Evolutionary conservation across 2,113 vertebrate species (phyloP).

Genomic region (Corynorhinus townsendii): DNA sequence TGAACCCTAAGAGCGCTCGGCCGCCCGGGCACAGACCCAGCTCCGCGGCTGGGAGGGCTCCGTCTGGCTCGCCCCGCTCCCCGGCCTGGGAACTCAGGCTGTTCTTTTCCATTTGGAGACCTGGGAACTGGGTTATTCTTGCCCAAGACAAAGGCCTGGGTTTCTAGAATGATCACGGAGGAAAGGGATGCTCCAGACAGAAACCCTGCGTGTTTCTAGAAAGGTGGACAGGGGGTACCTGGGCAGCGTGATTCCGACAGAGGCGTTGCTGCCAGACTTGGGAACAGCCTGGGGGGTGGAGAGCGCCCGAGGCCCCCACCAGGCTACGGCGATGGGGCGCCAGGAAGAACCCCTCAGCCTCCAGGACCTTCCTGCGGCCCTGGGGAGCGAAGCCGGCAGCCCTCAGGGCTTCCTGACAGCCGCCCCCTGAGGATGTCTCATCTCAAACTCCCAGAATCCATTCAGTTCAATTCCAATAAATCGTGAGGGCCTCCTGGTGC

Average conservation of each 20-base stretch:
- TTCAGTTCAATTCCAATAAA: not conserved
- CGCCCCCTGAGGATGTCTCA: not conserved
- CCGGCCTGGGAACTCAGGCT: constrained; percentile 7
- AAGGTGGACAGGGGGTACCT: not conserved
- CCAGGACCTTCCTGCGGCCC: not conserved
- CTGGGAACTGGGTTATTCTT: constrained; percentile 15
- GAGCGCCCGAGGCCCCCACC: not conserved
- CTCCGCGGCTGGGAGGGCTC: not conserved
- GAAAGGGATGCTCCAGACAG: not conserved
- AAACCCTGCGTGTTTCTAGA: not conserved
- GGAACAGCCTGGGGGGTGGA: too few species aligned
- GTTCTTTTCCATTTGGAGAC: constrained; percentile 10
- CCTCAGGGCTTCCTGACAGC: not conserved
- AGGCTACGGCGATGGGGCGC: too few species aligned
- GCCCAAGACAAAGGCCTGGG: not conserved
- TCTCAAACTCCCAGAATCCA: not conserved
- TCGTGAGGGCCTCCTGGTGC: not conserved
- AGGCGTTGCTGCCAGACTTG: not conserved
- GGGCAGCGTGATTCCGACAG: fast-evolving
- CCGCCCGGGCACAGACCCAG: not conserved
- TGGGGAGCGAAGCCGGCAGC: not conserved
- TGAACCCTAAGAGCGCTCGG: not conserved
- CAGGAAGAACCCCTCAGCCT: not conserved
- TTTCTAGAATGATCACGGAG: not conserved
- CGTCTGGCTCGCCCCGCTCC: not conserved